Percentiles rank a stretch among this genome's conserved stretches.
These are phyloP conservation scores for Dendrocincla fuliginosa DNA, from an alignment of 2,797 vertebrate genomes.

Conservation along the genomic window DNA sequence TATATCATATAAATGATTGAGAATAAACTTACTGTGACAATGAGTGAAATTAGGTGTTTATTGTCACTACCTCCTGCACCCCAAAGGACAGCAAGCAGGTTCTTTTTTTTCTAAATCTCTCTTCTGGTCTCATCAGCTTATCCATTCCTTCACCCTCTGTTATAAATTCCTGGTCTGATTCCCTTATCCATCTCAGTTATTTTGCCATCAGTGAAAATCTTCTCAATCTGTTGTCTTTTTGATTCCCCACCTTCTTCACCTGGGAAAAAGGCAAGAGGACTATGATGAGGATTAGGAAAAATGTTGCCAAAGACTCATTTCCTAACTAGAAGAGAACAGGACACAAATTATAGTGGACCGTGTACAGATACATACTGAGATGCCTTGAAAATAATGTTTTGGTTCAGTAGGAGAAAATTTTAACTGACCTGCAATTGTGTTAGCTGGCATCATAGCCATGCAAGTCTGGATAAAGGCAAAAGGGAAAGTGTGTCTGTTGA, in stretches of 20 bases:
- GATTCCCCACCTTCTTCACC: neutral
- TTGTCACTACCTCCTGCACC: neutral
- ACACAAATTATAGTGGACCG: neutral
- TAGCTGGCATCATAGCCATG: neutral
- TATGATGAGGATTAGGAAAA: neutral
- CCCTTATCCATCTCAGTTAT: neutral
- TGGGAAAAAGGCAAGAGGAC: neutral
- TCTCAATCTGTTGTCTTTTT: neutral
- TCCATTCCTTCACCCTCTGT: neutral
- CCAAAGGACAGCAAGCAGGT: neutral
- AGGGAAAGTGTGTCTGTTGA: neutral
- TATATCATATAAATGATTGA: neutral
- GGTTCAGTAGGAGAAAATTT: neutral
- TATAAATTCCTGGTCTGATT: neutral
- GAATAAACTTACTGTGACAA: neutral
- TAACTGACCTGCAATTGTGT: neutral
- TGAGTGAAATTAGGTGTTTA: neutral
- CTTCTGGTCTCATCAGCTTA: neutral
- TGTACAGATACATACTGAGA: neutral
- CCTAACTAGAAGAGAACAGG: neutral
- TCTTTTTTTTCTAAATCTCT: neutral
- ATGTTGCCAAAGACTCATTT: neutral
- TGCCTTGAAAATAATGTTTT: neutral
- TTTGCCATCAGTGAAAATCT: neutral
- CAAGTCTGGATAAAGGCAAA: neutral